These are phyloP conservation scores for Coelopa frigida DNA, from an alignment of 1,140 invertebrate genomes.

Conservation along the genomic window DNA sequence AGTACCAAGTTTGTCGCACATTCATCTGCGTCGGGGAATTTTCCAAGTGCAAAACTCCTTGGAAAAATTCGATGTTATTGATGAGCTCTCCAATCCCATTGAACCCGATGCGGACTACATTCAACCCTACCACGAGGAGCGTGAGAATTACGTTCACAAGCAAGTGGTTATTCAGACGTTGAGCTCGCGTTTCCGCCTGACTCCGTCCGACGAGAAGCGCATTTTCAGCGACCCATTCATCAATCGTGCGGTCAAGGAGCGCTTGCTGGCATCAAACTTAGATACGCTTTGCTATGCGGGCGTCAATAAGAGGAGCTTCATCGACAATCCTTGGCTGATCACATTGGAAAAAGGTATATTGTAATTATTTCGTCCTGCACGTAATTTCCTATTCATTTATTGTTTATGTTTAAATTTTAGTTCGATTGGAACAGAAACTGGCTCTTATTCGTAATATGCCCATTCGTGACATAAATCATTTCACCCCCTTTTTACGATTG, in stretches of 20 bases:
- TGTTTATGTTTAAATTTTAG: constrained; percentile 9
- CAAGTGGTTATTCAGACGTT: constrained; percentile 16
- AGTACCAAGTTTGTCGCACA: too few species aligned
- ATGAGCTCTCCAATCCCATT: too few species aligned
- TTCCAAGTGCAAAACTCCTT: too few species aligned
- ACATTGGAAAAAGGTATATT: constrained; percentile 27
- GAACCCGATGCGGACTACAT: constrained; percentile 29
- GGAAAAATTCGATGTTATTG: too few species aligned
- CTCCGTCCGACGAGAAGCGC: constrained; percentile 15
- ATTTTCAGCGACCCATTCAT: too few species aligned
- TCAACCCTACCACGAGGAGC: constrained; percentile 20
- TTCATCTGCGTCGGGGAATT: too few species aligned
- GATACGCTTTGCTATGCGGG: constrained; percentile 26
- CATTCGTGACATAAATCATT: constrained; percentile 34
- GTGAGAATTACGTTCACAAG: constrained; percentile 16
- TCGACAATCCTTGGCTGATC: constrained; percentile 38
- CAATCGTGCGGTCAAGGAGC: too few species aligned
- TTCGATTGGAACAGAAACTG: constrained; percentile 9
- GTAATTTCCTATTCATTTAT: neutral
- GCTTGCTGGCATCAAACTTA: constrained; percentile 8
- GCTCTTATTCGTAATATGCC: constrained; percentile 20
- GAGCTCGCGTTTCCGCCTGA: constrained; percentile 25
- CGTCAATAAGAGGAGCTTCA: constrained; percentile 24
- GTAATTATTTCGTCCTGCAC: neutral
- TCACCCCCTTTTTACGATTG: constrained; percentile 34